Evolutionary conservation across 1,140 invertebrate species (phyloP), one percentile per base, ranked within the genome.

Genomic region (Calephelis nemesis): DNA sequence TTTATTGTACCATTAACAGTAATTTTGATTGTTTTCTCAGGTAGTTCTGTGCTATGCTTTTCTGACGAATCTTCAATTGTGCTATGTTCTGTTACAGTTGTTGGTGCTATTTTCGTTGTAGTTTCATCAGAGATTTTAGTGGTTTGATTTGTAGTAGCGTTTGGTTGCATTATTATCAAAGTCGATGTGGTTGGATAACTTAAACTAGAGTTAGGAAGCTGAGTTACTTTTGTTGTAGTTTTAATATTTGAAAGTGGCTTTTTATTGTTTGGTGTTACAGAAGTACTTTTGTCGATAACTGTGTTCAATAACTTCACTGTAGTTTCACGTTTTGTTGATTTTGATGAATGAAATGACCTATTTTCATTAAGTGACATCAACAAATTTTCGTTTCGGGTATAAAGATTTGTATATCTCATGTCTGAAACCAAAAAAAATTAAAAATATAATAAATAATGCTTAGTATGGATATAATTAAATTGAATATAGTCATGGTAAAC

Each of bases 1-100:
- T 91, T 90, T 6, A 90, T 85, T 30, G 87, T 91, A 48, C 89
- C 89, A 50, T 91, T 91, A 6, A 91, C 83, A 13, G 87, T 79
- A 49, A 91, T 83, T 74, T 82, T 85, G 0, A 91, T 75, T 0
- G 82, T 79, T 11, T 77, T 78, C 60, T 88, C 85, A 0, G 86
- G 83, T 71, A 84, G 77, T 63, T 85, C 83, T 60, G 82, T 86
- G 4, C 76, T 69, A 7, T 62, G 49, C 5, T 67, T 75, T 62
- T 81, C 78, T 30, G 74, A 30, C 30, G 69, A 47, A 47, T 74
- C 71, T 39, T 76, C 70, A 39, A 69, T 62, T 4, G 77, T 74
- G 7, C 62, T 68, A 65, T 30, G 67, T 66, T 72, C 68, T 40
- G 63, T 70, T 8, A 40, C 49, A 47, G 63, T 65, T 30, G 65